Evolutionary conservation across 2,888 invertebrate genomes (phyloP), one percentile per base, ranked within the genome.

Genomic region (Spicauda simplicius): DNA sequence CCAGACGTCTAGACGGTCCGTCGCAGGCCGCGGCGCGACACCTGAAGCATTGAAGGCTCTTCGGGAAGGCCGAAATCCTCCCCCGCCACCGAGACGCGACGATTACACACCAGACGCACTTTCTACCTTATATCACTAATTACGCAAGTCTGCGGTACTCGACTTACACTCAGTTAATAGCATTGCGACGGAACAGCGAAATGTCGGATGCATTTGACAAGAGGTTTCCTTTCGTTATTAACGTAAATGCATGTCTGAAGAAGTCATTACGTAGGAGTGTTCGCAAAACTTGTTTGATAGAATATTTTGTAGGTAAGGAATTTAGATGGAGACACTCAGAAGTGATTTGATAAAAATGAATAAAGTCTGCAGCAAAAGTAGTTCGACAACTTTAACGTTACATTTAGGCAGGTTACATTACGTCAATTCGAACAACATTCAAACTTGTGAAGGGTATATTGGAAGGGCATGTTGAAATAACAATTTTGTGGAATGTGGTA

Each of bases 1-100:
- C 80, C 84, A 87, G 87, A 84, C 86, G 89, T 88, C 88, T 88
- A 88, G 88, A 88, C 87, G 78, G 76, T 62, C 73, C 73, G 84
- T 78, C 84, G 57, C 58, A 45, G 65, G 71, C 67, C 63, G 60
- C 63, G 71, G 82, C 77, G 67, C 70, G 77, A 76, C 78, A 77
- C 78, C 78, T 84, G 84, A 83, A 88, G 82, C 57, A 53, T 86
- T 56, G 55, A 61, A 66, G 72, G 84, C 84, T 86, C 83, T 85
- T 81, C 81, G 57, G 55, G 63, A 62, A 56, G 56, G 53, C 64
- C 63, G 59, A 68, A 59, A 62, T 61, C 52, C 58, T 30, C 56
- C 64, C 61, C 61, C 48, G 58, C 58, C 48, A n/a, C 41, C 61
- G 20, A 63, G 57, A 56, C 64, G 62, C 63, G 53, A 52, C 64